A percentile compares a stretch with the other conserved stretches of the same genome.
Conservation (phyloP, 37 sponge, comb jelly and placozoan species). For the Ephydatia muelleri region DNA sequence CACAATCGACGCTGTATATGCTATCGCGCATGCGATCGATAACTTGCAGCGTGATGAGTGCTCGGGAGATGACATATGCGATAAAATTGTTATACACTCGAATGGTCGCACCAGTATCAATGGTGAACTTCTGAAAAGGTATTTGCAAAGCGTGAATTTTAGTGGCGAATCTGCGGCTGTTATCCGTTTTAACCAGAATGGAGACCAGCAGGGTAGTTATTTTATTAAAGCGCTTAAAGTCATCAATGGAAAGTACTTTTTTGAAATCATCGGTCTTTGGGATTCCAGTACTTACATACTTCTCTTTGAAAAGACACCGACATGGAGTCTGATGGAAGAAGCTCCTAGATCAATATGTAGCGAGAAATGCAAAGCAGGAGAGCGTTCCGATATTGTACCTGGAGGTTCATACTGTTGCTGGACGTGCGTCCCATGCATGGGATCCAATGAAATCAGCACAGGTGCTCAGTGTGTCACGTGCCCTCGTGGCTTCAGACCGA, state of each 20-base stretch:
- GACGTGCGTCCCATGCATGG: too few relatives aligned
- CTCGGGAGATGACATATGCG: constrained; percentile 21
- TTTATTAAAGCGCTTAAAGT: constrained; percentile 22
- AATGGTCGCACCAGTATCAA: neutral
- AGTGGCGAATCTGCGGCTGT: too few relatives aligned
- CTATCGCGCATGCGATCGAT: too few relatives aligned
- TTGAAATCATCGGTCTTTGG: too few relatives aligned
- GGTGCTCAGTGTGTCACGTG: constrained; percentile 44
- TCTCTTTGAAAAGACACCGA: too few relatives aligned
- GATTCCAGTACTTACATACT: neutral
- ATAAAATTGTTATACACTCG: neutral
- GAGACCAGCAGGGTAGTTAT: constrained; percentile 36
- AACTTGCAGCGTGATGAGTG: constrained; percentile 33
- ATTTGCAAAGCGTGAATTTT: too few relatives aligned
- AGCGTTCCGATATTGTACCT: constrained; percentile 11
- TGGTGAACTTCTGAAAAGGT: constrained; percentile 26
- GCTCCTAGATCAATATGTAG: too few relatives aligned
- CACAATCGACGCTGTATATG: too few relatives aligned
- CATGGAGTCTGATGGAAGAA: too few relatives aligned
- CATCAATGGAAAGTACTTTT: constrained; percentile 33
- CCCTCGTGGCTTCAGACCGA: constrained; percentile 33
- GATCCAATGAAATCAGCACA: constrained; percentile 22
- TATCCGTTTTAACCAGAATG: constrained; percentile 55
- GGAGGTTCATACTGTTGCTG: too few relatives aligned
- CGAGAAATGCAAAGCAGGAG: too few relatives aligned